Evolutionary conservation across 2,113 vertebrate genomes (phyloP).

Genomic region (Passerina amoena): DNA sequence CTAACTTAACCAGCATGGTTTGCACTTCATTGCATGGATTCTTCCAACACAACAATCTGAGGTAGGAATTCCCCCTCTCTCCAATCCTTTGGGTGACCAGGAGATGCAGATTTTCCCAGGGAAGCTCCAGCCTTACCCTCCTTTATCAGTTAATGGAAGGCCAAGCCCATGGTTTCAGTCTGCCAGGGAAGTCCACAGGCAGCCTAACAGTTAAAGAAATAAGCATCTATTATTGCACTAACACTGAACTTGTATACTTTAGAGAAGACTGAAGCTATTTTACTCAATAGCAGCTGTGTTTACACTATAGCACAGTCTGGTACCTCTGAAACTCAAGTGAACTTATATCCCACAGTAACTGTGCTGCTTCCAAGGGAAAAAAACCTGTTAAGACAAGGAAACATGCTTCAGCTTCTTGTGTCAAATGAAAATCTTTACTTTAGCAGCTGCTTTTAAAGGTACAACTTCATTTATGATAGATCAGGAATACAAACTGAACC

Average conservation of each 20-base stretch:
- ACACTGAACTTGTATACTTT: conserved; percentile 30
- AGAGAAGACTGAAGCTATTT: conserved; percentile 46
- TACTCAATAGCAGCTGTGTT: conserved; percentile 41
- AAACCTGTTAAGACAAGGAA: neutral
- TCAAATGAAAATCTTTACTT: neutral
- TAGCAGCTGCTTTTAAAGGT: conserved; percentile 28
- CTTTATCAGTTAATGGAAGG: neutral
- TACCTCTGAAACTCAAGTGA: conserved; percentile 42
- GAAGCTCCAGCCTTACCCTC: neutral
- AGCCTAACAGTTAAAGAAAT: conserved; percentile 50
- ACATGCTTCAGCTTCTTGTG: neutral
- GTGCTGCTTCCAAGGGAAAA: neutral
- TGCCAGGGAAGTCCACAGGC: neutral
- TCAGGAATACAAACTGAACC: neutral
- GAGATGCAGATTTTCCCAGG: neutral
- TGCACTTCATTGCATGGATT: neutral
- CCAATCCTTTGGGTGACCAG: neutral
- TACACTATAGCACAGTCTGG: conserved; percentile 60
- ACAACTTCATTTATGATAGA: neutral
- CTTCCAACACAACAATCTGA: fast-evolving
- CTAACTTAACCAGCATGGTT: neutral
- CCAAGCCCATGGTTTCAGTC: neutral
- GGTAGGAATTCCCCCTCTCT: neutral
- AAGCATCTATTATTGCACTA: conserved; percentile 31
- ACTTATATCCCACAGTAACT: neutral